Evolutionary conservation across 2,888 invertebrate genomes (phyloP).

Genomic region (Cheilosia vulpina): DNA sequence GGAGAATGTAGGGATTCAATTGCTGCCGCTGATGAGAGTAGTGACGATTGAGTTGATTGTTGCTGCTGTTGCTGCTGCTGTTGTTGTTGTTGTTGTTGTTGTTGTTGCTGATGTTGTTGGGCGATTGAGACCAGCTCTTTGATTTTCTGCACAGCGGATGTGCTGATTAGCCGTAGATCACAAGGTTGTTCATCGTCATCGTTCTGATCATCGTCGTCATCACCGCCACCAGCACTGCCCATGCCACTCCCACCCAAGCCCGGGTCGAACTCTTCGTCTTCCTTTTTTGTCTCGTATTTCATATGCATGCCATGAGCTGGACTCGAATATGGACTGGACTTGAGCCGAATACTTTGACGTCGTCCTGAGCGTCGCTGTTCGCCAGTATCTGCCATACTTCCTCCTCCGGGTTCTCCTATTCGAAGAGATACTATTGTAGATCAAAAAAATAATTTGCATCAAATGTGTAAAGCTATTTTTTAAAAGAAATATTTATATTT

Average conservation of each 20-base stretch:
- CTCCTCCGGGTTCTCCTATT: conserved; percentile 69
- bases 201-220: conserved; percentile 74
- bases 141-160: conserved; percentile 78
- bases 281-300: conserved; percentile 79
- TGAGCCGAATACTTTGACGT: conserved; percentile 78
- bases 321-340: conserved; percentile 81
- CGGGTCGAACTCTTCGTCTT: conserved; percentile 76
- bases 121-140: conserved; percentile 79
- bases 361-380: conserved; percentile 53
- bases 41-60: conserved; percentile 48
- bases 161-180: conserved; percentile 80
- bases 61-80: conserved; percentile 44
- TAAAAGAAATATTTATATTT: conserved; percentile 42
- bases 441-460: conserved; percentile 59
- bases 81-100: conserved; percentile 68
- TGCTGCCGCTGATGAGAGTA: conserved; percentile 45
- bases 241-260: conserved; percentile 72
- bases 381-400: conserved; percentile 26
- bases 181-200: conserved; percentile 81
- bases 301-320: conserved; percentile 79
- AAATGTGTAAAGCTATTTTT: conserved; percentile 47
- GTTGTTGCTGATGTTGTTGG: conserved; percentile 76
- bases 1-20: conserved; percentile 72
- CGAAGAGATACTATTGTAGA: conserved; percentile 72
- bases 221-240: conserved; percentile 71